Base-by-base conservation (phyloP, 2,888 invertebrate genomes). In the Crematogaster levior region DNA sequence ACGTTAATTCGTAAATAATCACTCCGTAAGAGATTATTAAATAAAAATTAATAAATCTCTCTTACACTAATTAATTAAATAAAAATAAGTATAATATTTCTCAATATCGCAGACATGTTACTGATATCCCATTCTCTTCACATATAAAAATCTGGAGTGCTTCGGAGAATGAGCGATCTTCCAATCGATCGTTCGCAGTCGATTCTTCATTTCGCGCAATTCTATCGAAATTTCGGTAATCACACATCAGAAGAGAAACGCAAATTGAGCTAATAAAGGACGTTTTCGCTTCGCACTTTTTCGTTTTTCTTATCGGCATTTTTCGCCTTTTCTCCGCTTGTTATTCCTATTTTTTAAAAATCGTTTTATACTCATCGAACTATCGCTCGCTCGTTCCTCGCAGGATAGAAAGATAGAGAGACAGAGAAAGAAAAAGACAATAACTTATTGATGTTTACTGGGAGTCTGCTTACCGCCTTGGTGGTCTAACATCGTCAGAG, bases 401-500 rank as follows among this genome's bases (percentile, higher is more conserved):
- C 60, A 68, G 48, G 40, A 77, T 3, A 63, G 58, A 75, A n/a
- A 74, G 1, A 75, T 27, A 61, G 40, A 81, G 63, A 65, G 34
- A 60, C 0, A 74, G 15, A 74, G 68, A 79, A 51, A 74, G 9
- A 75, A n/a, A 75, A 43, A 79, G 66, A 75, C 68, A 66, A 60
- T 82, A 63, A 77, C 79, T 85, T 86, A 85, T 87, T 87, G 89
- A 74, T 87, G 88, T 79, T 79, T 75, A 75, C 75, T 75, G 51
- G 83, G 82, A 95, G 95, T 95, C 89, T 91, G 96, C 97, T 98
- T 98, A 98, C 98, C 98, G 97, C 98, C 98, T 97, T 98, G 98
- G 95, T 97, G 97, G 95, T 97, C 96, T 96, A 98, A 96, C 96
- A 97, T 97, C 95, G 97, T 97, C 96, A 98, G 95, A 95, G 98